phyloP scores from a whole-genome alignment of 2,888 invertebrate genomes.

The Volucella zonaria region DNA sequence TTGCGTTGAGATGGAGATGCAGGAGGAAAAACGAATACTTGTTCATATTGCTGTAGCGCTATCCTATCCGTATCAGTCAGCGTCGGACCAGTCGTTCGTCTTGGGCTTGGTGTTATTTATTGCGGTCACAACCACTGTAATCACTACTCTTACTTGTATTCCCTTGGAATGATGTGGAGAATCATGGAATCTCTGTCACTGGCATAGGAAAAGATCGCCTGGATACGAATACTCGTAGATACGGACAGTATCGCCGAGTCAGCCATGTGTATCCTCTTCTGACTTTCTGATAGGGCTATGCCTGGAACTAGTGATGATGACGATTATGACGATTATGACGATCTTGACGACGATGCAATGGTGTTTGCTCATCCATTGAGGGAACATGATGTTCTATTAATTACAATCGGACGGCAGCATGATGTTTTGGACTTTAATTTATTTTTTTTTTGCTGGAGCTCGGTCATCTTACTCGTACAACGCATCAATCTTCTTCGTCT shows the following conservation, averaged over 20 bases:
- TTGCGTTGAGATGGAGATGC: background rate
- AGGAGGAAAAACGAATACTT: background rate
- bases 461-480: slow-evolving; percentile 23
- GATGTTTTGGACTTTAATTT: slow-evolving; percentile 20
- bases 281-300: slow-evolving; percentile 23
- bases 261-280: background rate
- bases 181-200: slow-evolving; percentile 61
- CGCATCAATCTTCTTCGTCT: slow-evolving; percentile 69
- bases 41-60: slow-evolving; percentile 18
- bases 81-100: slow-evolving; percentile 39
- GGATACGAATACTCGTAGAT: slow-evolving; percentile 6
- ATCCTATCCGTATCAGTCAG: slow-evolving; percentile 64
- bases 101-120: slow-evolving; percentile 50
- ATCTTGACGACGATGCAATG: slow-evolving; percentile 31
- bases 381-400: slow-evolving; percentile 74
- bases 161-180: slow-evolving; percentile 26
- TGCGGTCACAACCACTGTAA: slow-evolving; percentile 68
- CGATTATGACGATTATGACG: background rate
- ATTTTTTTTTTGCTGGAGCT: slow-evolving; percentile 14
- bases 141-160: slow-evolving; percentile 33
- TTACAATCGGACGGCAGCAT: slow-evolving; percentile 63
- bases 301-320: background rate
- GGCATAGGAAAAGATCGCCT: slow-evolving; percentile 42
- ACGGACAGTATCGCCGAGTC: too few relatives aligned
- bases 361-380: slow-evolving; percentile 70